Evolutionary conservation across 2,888 invertebrate species (phyloP).

Genomic region (Chaetogeoica ovagalla): DNA sequence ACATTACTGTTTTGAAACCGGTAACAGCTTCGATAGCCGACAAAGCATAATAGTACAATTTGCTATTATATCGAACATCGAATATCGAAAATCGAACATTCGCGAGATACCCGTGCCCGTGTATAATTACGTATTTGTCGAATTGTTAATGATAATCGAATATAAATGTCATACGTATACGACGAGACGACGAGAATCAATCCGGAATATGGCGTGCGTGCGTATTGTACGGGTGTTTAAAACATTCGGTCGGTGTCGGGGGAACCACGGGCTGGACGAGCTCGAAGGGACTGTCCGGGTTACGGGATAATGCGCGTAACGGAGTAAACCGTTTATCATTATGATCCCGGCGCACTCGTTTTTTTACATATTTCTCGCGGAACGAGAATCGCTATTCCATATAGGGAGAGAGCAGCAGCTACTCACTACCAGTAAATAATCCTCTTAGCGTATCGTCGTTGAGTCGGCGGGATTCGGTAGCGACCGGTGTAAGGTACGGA

Average conservation of each 20-base stretch:
- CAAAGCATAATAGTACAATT: no score
- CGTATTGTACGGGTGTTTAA: neutral
- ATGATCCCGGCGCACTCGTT: conserved; percentile 21
- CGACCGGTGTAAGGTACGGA: no score
- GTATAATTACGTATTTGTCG: neutral
- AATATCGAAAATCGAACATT: no score
- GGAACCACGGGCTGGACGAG: neutral
- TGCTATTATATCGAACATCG: no score
- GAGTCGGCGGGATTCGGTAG: neutral
- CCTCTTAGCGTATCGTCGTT: conserved; percentile 31
- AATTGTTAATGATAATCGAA: neutral
- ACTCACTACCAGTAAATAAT: neutral
- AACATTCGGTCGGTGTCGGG: neutral
- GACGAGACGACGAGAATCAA: neutral
- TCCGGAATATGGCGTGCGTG: neutral
- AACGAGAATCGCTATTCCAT: neutral
- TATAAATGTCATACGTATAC: no score
- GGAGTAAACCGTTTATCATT: conserved; percentile 30
- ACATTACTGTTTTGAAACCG: no score
- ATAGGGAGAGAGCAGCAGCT: no score
- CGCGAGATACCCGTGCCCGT: no score
- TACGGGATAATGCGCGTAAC: neutral
- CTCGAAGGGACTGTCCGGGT: neutral
- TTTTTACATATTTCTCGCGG: conserved; percentile 6
- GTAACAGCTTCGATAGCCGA: no score